Evolutionary conservation across 2,113 vertebrate genomes (phyloP).

Genomic region (Dipodomys stephensi): DNA sequence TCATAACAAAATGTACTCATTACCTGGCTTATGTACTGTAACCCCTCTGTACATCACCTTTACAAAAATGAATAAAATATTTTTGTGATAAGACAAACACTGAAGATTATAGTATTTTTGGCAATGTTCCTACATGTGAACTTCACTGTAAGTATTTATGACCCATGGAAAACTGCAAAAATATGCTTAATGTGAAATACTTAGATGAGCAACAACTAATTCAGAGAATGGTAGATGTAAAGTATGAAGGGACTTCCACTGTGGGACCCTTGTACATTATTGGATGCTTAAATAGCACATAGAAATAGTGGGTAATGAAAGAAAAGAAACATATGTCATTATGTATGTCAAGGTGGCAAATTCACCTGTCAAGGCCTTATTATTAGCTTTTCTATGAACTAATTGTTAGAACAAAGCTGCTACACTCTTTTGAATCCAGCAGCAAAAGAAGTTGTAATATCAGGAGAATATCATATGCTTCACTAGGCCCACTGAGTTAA

Average conservation of each 20-base stretch:
- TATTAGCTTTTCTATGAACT: background rate
- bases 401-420: background rate
- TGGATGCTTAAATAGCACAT: background rate
- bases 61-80: too few relatives aligned
- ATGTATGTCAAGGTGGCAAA: background rate
- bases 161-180: background rate
- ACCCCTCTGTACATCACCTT: too few relatives aligned
- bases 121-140: background rate
- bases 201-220: background rate
- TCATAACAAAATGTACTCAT: too few relatives aligned
- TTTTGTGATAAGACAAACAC: background rate
- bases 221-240: background rate
- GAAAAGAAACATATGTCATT: background rate
- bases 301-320: rapidly evolving
- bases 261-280: rapidly evolving
- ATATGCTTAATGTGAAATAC: background rate
- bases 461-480: background rate
- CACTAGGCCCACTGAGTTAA: background rate
- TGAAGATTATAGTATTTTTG: background rate
- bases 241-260: background rate
- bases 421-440: background rate
- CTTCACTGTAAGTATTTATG: background rate
- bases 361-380: background rate
- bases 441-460: background rate
- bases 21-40: too few relatives aligned